Base-by-base conservation (phyloP, 2,888 invertebrate genomes). In the Stratiomys singularior region DNA sequence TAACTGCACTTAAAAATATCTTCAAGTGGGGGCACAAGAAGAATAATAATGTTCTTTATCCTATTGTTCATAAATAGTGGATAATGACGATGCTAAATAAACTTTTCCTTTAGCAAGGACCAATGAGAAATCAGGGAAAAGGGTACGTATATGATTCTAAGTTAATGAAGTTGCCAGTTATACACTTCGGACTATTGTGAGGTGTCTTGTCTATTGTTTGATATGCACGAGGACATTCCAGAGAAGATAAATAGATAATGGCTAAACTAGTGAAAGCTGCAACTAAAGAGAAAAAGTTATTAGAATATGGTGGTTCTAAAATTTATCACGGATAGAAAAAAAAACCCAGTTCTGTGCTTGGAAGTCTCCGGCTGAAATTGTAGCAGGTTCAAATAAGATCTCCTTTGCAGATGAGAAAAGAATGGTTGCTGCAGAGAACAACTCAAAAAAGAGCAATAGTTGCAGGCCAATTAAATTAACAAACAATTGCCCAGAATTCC, bases 71-170 rank as follows among this genome's bases (percentile, higher is more conserved):
- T 47, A 69, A 69, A 69, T 69, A 47, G 15, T 69, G 30, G 1
- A 69, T 47, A 0, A 69, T 69, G 69, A 27, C 60, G 60, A 60
- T 25, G 69, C 44, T 69, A 69, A 69, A 69, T 69, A 69, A 69
- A 69, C 69, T 69, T 69, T 18, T 44, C n/a, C 13, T 47, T 44
- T 44, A 69, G 23, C 37, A 5, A 37, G 37, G 37, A 37, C 9
- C 5, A 37, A 37, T 37, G 9, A 37, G 37, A 5, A 37, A n/a
- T n/a, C 13, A 56, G 11, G 13, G n/a, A 4, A 23, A 64, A 23
- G 44, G 13, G 7, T 67, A 7, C 44, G 30, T 66, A 18, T 66
- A 18, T 11, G 37, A 4, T 47, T 46, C 47, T 25, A 47, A 46
- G 69, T 69, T 69, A 47, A 69, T 69, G 25, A 47, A 46, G 69